Conservation (phyloP, 2,797 vertebrate species). For the Hyperoplus lanceolatus region DNA sequence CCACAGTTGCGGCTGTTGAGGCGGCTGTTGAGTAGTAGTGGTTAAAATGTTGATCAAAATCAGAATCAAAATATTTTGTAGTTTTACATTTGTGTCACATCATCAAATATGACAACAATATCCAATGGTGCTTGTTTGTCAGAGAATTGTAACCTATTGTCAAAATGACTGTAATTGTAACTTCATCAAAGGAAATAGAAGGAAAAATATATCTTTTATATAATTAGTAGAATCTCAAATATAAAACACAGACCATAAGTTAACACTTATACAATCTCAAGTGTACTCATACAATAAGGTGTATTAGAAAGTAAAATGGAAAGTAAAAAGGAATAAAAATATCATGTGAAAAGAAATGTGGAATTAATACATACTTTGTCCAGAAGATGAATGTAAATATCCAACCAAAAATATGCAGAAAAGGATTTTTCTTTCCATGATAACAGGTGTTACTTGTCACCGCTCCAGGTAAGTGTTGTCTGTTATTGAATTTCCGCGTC, state of each 20-base stretch:
- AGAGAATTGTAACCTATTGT: too few species aligned
- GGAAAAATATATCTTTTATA: too few species aligned
- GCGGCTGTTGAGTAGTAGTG: too few species aligned
- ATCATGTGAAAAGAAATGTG: background rate
- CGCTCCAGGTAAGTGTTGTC: background rate
- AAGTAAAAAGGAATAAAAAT: background rate
- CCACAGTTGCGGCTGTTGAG: too few species aligned
- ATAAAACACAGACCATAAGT: background rate
- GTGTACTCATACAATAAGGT: background rate
- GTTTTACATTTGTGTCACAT: too few species aligned
- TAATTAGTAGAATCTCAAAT: background rate
- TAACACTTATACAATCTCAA: background rate
- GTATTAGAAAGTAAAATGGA: background rate
- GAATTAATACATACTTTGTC: slow-evolving; percentile 41
- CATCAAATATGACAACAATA: too few species aligned
- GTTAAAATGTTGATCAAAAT: too few species aligned
- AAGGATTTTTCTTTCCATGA: slow-evolving; percentile 48
- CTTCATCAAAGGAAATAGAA: too few species aligned
- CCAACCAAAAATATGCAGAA: slow-evolving; percentile 54
- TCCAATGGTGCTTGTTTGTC: too few species aligned
- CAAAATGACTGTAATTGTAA: too few species aligned
- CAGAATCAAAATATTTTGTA: too few species aligned
- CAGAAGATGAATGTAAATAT: slow-evolving; percentile 34
- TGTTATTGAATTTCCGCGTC: too few species aligned
- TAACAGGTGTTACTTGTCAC: background rate